These are phyloP conservation scores for Machimus rusticus DNA, from an alignment of 2,888 invertebrate species.

Conservation along the genomic window DNA sequence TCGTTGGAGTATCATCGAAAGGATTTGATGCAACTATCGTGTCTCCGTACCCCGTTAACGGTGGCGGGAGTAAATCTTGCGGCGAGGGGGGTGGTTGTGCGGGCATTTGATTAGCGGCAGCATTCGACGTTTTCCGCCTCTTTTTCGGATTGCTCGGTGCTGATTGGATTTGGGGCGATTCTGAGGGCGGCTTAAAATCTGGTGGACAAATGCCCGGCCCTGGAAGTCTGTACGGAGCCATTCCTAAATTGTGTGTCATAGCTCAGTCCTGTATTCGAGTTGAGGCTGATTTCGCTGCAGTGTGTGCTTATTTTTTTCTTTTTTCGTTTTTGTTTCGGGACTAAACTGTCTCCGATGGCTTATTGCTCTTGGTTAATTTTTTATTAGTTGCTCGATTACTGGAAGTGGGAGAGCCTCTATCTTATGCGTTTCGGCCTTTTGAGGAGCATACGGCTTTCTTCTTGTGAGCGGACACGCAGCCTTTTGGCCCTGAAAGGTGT, in stretches of 20 bases:
- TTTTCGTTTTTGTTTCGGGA: neutral
- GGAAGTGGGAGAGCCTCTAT: constrained; percentile 32
- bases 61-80: constrained; percentile 80
- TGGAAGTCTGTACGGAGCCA: constrained; percentile 81
- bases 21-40: constrained; percentile 95
- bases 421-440: constrained; percentile 46
- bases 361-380: neutral
- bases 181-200: constrained; percentile 77
- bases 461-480: constrained; percentile 46
- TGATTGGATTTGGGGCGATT: constrained; percentile 74
- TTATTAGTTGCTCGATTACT: neutral
- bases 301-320: neutral
- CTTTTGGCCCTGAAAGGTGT: constrained; percentile 46
- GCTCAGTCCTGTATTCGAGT: constrained; percentile 30
- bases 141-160: constrained; percentile 88
- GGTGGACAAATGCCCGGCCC: constrained; percentile 74
- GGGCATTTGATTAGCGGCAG: constrained; percentile 67
- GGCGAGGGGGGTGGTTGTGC: constrained; percentile 77
- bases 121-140: constrained; percentile 81
- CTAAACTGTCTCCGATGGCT: neutral
- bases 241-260: constrained; percentile 84
- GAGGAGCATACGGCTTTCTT: constrained; percentile 47
- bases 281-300: constrained; percentile 1
- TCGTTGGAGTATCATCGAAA: constrained; percentile 81
- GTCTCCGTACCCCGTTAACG: constrained; percentile 87